These are phyloP conservation scores for Eledona agricola DNA, from an alignment of 2,888 invertebrate species.

Conservation along the genomic window DNA sequence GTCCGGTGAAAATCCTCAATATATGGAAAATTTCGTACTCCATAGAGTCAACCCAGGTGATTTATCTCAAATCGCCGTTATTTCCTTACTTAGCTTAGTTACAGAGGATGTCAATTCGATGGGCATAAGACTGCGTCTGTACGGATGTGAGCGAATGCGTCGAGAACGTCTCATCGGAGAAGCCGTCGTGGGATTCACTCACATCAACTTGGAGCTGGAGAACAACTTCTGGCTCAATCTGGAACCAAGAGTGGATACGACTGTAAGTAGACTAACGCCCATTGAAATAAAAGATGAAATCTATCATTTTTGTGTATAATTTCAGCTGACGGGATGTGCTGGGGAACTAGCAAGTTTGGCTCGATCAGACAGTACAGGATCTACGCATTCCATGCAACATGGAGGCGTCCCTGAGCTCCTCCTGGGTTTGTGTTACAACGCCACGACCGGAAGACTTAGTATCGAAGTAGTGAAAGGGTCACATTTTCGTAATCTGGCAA, in stretches of 20 bases:
- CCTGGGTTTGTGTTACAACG: conserved; percentile 89
- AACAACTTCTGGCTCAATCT: conserved; percentile 90
- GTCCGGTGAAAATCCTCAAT: conserved; percentile 89
- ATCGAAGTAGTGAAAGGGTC: conserved; percentile 88
- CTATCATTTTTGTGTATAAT: conserved; percentile 25
- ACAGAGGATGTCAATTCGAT: conserved; percentile 91
- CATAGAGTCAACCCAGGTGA: conserved; percentile 88
- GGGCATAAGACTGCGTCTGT: conserved; percentile 88
- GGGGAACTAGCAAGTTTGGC: conserved; percentile 82
- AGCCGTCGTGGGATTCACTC: conserved; percentile 87
- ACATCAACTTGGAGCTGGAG: conserved; percentile 88
- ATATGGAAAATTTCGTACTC: conserved; percentile 91
- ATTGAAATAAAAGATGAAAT: not conserved
- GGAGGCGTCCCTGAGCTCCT: conserved; percentile 92
- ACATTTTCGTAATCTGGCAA: conserved; percentile 76
- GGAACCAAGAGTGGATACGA: conserved; percentile 73
- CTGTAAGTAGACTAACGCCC: conserved; percentile 58
- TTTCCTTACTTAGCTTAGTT: conserved; percentile 11
- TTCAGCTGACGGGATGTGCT: conserved; percentile 63
- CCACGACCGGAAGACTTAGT: conserved; percentile 91
- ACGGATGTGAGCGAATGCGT: conserved; percentile 92
- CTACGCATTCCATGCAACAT: conserved; percentile 89
- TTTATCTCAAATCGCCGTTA: conserved; percentile 16
- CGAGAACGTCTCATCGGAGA: conserved; percentile 92
- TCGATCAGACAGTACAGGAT: conserved; percentile 92